Base-by-base conservation (phyloP, 2,888 invertebrate genomes). In the Eupithecia tripunctaria region DNA sequence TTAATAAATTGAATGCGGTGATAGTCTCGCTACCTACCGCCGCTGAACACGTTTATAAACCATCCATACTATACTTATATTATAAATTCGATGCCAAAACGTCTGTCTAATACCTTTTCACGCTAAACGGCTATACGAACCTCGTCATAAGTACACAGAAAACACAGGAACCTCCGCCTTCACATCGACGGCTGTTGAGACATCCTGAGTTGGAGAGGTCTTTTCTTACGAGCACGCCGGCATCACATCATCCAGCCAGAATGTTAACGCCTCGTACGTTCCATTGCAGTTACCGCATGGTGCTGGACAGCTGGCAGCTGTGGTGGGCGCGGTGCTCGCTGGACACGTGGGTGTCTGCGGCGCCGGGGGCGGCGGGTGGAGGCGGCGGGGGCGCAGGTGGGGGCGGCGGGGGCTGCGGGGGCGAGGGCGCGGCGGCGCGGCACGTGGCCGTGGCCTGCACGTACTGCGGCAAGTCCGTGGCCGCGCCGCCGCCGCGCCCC, bases 381-480 rank as follows among this genome's bases (percentile, higher is more conserved):
- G 76, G 77, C 65, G 81, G 92, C 29, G 29, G 29, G 94, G n/a
- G 89, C 91, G 92, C n/a, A 72, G 93, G 76, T 76, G 64, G 81
- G 70, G 78, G 85, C 76, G 71, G 82, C 86, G 81, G 85, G 87
- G 7, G 77, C 65, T 80, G 92, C 29, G 29, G 29, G 94, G n/a
- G 89, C 91, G 92, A 72, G 93, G 76, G 77, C 65, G 81, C 71
- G 78, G 85, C 76, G 71, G 82, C 86, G 81, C 85, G 87, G 7
- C 87, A 87, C 81, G 90, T 92, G 82, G 88, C 89, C 86, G 96
- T 99, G 72, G 97, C 98, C 7, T 99, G 99, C 91, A 98, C 98
- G 85, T 99, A 98, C 93, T 99, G 99, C 94, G 98, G 98, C 68
- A 99, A 99, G 94, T 97, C 97, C 77, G 97, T 99, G 79, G 97